Evolutionary conservation across 2,888 invertebrate genomes (phyloP).

Genomic region (Drosophila pegasa): DNA sequence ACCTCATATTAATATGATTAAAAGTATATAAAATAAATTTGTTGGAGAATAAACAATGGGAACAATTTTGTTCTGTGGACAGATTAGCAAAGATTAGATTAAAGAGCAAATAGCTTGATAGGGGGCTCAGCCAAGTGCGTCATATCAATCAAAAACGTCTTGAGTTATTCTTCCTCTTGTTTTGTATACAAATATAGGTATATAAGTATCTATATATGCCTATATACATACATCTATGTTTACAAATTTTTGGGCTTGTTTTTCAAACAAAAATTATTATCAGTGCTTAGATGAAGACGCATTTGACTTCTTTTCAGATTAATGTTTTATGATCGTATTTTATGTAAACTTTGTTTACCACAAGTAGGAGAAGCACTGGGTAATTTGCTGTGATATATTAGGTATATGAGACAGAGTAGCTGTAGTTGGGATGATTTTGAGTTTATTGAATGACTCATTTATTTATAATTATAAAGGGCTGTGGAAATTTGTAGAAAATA

Average conservation of each 20-base stretch:
- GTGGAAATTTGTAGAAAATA: too few relatives aligned
- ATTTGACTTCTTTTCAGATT: constrained; percentile 8
- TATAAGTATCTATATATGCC: too few relatives aligned
- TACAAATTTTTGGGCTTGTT: constrained; percentile 1
- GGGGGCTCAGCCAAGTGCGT: constrained; percentile 29
- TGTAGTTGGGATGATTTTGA: too few relatives aligned
- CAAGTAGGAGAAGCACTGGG: too few relatives aligned
- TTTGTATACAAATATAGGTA: constrained; percentile 15
- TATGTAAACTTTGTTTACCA: neutral
- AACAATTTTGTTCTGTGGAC: constrained; percentile 12
- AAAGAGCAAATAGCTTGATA: constrained; percentile 13
- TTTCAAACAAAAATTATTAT: constrained; percentile 1
- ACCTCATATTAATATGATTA: constrained; percentile 47
- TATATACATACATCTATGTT: neutral
- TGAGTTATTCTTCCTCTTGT: neutral
- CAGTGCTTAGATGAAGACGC: neutral
- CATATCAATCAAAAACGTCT: constrained; percentile 24
- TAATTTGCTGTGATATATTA: too few relatives aligned
- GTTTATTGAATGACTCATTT: too few relatives aligned
- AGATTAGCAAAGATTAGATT: constrained; percentile 55
- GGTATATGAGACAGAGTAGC: too few relatives aligned
- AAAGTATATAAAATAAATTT: constrained; percentile 6
- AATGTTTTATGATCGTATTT: constrained; percentile 1
- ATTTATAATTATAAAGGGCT: too few relatives aligned
- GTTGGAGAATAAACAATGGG: constrained; percentile 3